Base-by-base conservation (phyloP, 2,113 vertebrate genomes). In the Psilopogon haemacephalus region DNA sequence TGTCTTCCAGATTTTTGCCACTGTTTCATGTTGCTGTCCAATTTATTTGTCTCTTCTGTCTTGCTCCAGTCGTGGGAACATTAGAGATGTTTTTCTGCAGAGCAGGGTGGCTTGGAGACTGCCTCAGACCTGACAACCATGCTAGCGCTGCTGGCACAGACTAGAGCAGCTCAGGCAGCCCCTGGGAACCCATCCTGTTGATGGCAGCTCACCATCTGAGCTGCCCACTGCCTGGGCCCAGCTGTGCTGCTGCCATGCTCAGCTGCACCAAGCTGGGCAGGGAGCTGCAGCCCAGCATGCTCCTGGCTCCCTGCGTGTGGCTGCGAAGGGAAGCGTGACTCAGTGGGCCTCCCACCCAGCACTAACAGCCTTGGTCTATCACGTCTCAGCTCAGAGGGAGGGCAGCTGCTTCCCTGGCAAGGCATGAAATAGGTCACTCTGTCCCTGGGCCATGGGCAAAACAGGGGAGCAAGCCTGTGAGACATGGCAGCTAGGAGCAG, bases 1-100 rank as follows among this genome's bases (percentile, higher is more conserved):
- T 91, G 87, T 89, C 82, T 89, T 83, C 87, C 91, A 95, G 85
- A 93, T 94, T 95, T 95, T 89, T 94, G 92, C 92, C 82, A 85
- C 91, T 94, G 78, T 94, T 95, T 93, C 79, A 63, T 24, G 26
- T 33, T 63, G 33, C 56, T 6, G 1, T 80, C 93, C 90, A 93
- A 94, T 72, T 91, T 91, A 83, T 89, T 95, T 93, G 75, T 94
- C 82, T 95, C 35, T 82, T 85, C 82, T 80, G 68, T 59, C 91
- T 89, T 93, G 71, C 92, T 91, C 75, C 0, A 1, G 59, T 63
- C 15, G 8, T 95, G 89, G 91, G 89, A 96, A 95, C 59, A 80
- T 94, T 77, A 85, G 60, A 55, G 76, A 85, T 85, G 85, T 91
- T 94, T 94, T 95, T 83, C 72, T 93, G 75, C 12, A 91, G 88